These are phyloP conservation scores for Triplophysa bombifrons DNA, from an alignment of 2,797 vertebrate species.

Conservation along the genomic window DNA sequence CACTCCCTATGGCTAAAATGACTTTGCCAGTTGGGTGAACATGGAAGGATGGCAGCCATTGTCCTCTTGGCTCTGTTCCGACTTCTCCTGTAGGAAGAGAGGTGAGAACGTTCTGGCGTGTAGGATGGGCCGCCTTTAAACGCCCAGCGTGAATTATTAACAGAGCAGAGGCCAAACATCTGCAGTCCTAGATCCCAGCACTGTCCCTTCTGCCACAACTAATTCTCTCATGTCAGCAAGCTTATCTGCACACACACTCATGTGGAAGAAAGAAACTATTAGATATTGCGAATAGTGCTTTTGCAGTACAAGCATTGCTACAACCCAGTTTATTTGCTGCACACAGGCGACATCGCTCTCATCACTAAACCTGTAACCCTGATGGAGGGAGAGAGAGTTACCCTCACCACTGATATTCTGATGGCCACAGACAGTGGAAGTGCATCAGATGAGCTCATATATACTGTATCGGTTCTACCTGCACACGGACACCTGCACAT, in stretches of 20 bases:
- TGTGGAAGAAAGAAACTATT: background rate
- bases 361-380: conserved; percentile 83
- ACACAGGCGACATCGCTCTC: conserved; percentile 85
- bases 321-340: background rate
- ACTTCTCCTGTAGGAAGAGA: conserved; percentile 68
- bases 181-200: conserved; percentile 57
- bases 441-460: conserved; percentile 87
- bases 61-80: conserved; percentile 66
- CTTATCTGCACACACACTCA: conserved; percentile 10
- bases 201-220: conserved; percentile 32
- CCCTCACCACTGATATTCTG: conserved; percentile 92
- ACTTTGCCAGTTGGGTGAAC: conserved; percentile 72
- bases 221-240: conserved; percentile 23
- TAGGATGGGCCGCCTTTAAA: conserved; percentile 60
- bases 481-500: conserved; percentile 87
- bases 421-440: conserved; percentile 87
- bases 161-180: conserved; percentile 64
- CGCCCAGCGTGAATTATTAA: conserved; percentile 72
- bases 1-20: conserved; percentile 43
- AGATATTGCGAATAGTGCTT: background rate
- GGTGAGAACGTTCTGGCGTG: conserved; percentile 66
- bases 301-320: background rate
- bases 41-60: conserved; percentile 44
- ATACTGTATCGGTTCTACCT: conserved; percentile 81
- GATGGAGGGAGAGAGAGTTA: conserved; percentile 88